Evolutionary conservation across 1,140 invertebrate species (phyloP), one percentile per base, ranked within the genome.

Genomic region (Procambarus clarkii): DNA sequence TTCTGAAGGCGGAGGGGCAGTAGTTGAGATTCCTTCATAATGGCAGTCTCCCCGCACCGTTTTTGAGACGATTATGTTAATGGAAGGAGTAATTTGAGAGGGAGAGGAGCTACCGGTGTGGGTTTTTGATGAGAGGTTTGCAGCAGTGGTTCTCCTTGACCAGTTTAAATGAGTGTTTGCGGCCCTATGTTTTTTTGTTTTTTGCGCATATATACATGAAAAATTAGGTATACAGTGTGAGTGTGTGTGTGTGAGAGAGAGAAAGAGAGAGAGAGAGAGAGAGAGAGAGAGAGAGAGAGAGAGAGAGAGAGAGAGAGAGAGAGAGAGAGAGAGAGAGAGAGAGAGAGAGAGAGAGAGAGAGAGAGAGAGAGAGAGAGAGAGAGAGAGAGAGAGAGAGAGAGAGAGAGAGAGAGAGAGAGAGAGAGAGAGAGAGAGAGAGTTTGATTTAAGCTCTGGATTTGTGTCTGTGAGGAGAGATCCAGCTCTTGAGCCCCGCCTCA

Each of bases 261-360:
- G n/a, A n/a, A n/a, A n/a, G n/a, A n/a, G n/a, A n/a, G n/a, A n/a
- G n/a, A n/a, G n/a, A n/a, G n/a, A n/a, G n/a, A 50, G 48, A 77
- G 24, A 50, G 24, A 76, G 71, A 77, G 60, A 58, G 44, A 24
- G 71, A 86, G 71, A 48, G 21, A 48, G 60, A 84, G 50, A 54
- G 50, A 24, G 24, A 85, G 64, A 45, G 64, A 48, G 64, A 85
- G 44, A 54, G n/a, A 77, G 48, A 86, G 45, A 54, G 24, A 46
- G 50, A 77, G 74, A 24, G 60, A 60, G 86, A 76, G 24, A 44
- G 60, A 60, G 86, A 78, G 50, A 18, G 60, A 60, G 77, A 64
- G 50, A 44, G 46, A 21, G 45, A 46, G 46, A 74, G 8, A 90
- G 60, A 21, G 78, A 82, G 78, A n/a, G 50, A 24, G 77, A n/a